These are phyloP conservation scores for Grammomys surdaster DNA, from an alignment of 2,113 vertebrate species.

Conservation along the genomic window DNA sequence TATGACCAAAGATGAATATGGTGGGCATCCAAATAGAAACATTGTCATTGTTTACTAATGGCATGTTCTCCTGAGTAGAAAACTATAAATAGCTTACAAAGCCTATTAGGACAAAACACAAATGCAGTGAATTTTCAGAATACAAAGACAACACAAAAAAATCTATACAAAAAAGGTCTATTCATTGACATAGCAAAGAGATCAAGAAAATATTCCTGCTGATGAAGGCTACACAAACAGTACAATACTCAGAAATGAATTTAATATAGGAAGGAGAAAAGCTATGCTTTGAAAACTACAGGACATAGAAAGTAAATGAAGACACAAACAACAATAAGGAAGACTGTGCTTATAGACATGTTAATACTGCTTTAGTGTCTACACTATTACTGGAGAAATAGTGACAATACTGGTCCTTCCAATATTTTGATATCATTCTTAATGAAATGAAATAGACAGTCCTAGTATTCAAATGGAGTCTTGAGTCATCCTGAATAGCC, in stretches of 20 bases:
- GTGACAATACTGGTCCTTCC: neutral
- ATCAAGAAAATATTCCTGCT: neutral
- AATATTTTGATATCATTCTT: neutral
- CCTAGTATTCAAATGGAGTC: neutral
- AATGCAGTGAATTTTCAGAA: neutral
- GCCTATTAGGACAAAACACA: too few relatives aligned
- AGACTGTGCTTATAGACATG: neutral
- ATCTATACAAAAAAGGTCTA: neutral
- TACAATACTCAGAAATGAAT: neutral
- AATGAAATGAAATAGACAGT: neutral
- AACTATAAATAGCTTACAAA: neutral
- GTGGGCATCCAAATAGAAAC: neutral
- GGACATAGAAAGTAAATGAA: neutral
- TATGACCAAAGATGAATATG: neutral
- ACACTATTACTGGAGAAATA: neutral
- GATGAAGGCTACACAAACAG: neutral
- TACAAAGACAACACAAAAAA: neutral
- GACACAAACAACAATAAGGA: neutral
- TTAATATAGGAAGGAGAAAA: neutral
- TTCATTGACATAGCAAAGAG: neutral
- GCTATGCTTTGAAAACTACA: neutral
- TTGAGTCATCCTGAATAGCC: neutral
- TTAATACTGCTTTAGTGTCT: neutral
- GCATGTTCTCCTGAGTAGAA: neutral
- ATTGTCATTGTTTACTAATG: neutral